phyloP scores from a whole-genome alignment of 2,113 vertebrate genomes.

The Genyomyrus donnyi region DNA sequence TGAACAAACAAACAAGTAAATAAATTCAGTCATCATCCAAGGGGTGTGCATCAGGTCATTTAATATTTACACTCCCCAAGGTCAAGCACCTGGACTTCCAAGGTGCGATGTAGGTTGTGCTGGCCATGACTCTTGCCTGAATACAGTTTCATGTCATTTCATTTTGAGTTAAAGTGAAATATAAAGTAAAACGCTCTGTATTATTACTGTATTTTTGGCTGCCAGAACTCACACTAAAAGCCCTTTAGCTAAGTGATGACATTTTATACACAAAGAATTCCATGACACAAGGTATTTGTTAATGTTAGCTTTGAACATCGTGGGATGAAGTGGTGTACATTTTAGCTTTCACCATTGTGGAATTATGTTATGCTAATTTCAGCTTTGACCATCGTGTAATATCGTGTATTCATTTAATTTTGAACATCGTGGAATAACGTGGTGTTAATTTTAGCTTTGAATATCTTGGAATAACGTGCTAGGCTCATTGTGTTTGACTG shows the following conservation, averaged over 20 bases:
- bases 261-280: background rate
- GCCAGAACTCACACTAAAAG: background rate
- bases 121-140: background rate
- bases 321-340: background rate
- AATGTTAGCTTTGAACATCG: background rate
- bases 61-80: background rate
- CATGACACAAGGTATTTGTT: background rate
- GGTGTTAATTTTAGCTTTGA: background rate
- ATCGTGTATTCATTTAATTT: too few species aligned
- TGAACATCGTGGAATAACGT: too few species aligned
- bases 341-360: too few species aligned
- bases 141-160: background rate
- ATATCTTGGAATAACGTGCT: background rate
- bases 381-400: too few species aligned
- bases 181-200: background rate
- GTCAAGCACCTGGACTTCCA: background rate
- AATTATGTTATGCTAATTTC: too few species aligned
- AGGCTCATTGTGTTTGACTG: background rate
- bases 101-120: background rate
- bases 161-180: background rate
- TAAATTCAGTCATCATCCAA: background rate
- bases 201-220: background rate
- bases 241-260: background rate
- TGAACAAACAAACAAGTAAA: background rate
- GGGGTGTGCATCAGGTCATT: background rate